Evolutionary conservation across 2,888 invertebrate genomes (phyloP).

Genomic region (Tipula lateralis): DNA sequence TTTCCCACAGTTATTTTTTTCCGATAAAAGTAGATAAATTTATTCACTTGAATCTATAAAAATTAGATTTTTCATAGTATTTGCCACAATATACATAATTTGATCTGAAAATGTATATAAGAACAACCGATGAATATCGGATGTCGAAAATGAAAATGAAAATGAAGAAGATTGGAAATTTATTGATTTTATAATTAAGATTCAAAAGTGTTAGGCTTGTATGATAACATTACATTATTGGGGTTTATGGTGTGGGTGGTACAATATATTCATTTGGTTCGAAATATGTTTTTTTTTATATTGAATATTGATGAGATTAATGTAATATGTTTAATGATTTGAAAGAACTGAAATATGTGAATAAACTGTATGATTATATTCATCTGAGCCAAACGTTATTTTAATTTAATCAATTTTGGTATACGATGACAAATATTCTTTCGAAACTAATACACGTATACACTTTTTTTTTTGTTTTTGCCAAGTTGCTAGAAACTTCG

Average conservation of each 20-base stretch:
- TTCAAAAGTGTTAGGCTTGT: background rate
- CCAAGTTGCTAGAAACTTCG: too few species aligned
- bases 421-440: too few species aligned
- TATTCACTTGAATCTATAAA: background rate
- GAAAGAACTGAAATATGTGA: background rate
- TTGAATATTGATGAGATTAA: background rate
- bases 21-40: background rate
- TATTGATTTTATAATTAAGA: background rate
- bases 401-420: too few species aligned
- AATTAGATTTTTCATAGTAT: background rate
- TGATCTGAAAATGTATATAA: background rate
- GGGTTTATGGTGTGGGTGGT: background rate
- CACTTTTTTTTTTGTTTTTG: background rate
- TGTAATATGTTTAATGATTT: background rate
- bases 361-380: background rate
- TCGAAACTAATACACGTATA: too few species aligned
- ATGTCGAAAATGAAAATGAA: background rate
- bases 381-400: too few species aligned
- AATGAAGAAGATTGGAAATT: background rate
- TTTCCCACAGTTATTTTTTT: background rate
- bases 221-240: background rate
- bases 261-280: background rate
- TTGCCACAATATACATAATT: background rate
- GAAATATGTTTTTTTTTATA: background rate
- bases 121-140: too few species aligned